phyloP scores from a whole-genome alignment of 2,888 invertebrate species.

The Apeira syringaria region DNA sequence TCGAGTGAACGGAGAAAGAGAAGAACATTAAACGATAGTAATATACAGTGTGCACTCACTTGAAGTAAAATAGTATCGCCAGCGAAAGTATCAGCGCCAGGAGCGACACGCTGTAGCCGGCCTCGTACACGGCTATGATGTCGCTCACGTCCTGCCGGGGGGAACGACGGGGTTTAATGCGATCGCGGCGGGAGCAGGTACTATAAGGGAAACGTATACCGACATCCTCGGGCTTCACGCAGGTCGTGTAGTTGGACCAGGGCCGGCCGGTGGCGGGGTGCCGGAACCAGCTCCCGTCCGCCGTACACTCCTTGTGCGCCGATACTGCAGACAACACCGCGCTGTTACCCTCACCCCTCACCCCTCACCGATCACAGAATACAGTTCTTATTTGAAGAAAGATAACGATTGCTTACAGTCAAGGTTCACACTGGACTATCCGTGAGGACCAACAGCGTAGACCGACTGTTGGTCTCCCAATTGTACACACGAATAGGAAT shows the following conservation, averaged over 20 bases:
- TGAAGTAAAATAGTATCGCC: slow-evolving; percentile 92
- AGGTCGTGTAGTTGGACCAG: slow-evolving; percentile 97
- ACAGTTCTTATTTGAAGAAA: too few relatives aligned
- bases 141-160: slow-evolving; percentile 74
- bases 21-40: too few relatives aligned
- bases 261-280: slow-evolving; percentile 89
- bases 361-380: too few relatives aligned
- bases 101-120: slow-evolving; percentile 94
- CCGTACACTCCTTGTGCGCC: slow-evolving; percentile 92
- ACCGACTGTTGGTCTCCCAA: too few relatives aligned
- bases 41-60: slow-evolving; percentile 89
- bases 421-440: too few relatives aligned
- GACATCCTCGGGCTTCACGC: slow-evolving; percentile 86
- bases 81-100: slow-evolving; percentile 92
- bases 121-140: slow-evolving; percentile 91
- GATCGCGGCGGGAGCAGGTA: neutral
- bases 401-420: too few relatives aligned
- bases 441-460: too few relatives aligned
- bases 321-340: slow-evolving; percentile 85
- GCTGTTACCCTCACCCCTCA: too few relatives aligned
- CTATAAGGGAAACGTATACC: slow-evolving; percentile 57
- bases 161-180: too few relatives aligned
- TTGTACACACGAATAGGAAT: too few relatives aligned
- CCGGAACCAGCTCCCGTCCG: slow-evolving; percentile 92
- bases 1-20: too few relatives aligned